A percentile compares a stretch with the other conserved stretches of the same genome.
Evolutionary conservation across 2,797 vertebrate genomes (phyloP).

Genomic region (Gallinago stenura): DNA sequence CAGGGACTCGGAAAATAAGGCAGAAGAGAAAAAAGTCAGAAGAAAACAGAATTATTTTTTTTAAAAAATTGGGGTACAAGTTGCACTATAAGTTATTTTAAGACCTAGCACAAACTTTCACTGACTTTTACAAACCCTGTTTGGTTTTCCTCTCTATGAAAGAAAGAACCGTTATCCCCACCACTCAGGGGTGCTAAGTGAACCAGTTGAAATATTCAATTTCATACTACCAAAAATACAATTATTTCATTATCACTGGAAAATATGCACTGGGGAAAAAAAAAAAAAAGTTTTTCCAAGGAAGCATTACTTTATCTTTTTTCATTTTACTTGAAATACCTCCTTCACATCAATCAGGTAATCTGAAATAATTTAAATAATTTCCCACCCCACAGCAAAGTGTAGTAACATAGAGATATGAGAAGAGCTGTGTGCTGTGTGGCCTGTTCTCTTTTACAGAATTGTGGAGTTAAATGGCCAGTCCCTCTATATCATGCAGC

Average conservation of each 20-base stretch:
- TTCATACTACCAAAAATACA: neutral
- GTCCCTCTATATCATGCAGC: neutral
- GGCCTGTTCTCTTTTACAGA: neutral
- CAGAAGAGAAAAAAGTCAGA: neutral
- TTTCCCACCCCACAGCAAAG: neutral
- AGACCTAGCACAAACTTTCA: neutral
- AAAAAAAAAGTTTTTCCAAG: neutral
- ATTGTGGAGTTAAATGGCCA: neutral
- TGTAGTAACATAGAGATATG: fast-evolving
- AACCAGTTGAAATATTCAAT: neutral
- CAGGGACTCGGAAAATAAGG: neutral
- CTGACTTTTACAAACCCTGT: neutral
- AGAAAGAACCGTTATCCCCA: neutral
- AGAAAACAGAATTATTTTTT: neutral
- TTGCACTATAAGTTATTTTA: neutral
- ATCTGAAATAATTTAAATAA: neutral
- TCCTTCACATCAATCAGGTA: neutral
- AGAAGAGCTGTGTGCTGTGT: fast-evolving
- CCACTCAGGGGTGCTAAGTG: neutral
- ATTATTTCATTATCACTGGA: neutral
- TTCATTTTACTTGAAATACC: neutral
- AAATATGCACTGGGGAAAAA: neutral
- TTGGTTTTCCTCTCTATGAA: neutral
- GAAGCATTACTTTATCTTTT: neutral
- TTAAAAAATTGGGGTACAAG: neutral